These are phyloP conservation scores for Deilephila porcellus DNA, from an alignment of 2,888 invertebrate species.

Conservation along the genomic window DNA sequence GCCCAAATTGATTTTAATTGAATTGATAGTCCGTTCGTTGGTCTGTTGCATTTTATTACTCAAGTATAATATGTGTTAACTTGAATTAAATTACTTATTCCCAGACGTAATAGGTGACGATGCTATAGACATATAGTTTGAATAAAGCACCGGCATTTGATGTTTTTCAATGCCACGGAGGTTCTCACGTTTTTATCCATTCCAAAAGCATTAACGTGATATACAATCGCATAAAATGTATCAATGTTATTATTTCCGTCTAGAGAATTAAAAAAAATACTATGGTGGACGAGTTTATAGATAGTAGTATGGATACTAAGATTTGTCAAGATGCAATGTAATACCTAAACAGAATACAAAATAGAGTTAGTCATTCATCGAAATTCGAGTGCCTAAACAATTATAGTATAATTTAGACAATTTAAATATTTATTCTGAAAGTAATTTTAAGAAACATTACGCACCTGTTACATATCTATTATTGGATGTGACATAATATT, in stretches of 20 bases:
- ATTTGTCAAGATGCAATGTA: neutral
- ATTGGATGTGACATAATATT: slow-evolving; percentile 63
- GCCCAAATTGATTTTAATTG: no score
- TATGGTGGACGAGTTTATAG: neutral
- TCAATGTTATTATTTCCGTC: neutral
- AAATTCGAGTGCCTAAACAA: neutral
- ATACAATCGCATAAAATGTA: neutral
- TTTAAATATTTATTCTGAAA: neutral
- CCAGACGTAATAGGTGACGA: slow-evolving; percentile 10
- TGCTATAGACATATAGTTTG: neutral
- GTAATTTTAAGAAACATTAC: neutral
- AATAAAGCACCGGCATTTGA: neutral
- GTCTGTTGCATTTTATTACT: neutral
- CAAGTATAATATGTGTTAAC: neutral
- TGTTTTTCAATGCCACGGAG: slow-evolving; percentile 9
- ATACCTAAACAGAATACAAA: neutral
- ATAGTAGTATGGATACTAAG: neutral
- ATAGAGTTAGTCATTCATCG: neutral
- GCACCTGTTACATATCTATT: slow-evolving; percentile 40
- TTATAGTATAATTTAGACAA: neutral
- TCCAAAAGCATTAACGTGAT: slow-evolving; percentile 13
- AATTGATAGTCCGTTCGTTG: neutral
- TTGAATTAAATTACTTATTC: neutral
- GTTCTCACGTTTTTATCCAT: slow-evolving; percentile 23
- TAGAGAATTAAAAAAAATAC: neutral